These are phyloP conservation scores for Lydus trimaculatus DNA, from an alignment of 2,888 invertebrate genomes.

Conservation along the genomic window DNA sequence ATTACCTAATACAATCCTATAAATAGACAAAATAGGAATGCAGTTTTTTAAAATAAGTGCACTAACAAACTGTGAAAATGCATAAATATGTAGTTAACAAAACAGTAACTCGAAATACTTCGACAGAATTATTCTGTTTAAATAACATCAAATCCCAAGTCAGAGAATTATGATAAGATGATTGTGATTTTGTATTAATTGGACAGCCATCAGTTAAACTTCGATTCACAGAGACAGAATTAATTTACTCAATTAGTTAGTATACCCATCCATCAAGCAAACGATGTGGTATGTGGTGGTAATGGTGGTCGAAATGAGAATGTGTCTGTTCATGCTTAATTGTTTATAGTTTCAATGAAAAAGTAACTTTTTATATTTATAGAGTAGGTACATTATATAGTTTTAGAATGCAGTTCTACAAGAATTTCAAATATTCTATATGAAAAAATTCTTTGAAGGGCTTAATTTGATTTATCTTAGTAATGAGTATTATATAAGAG, in stretches of 20 bases:
- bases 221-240: slow-evolving; percentile 47
- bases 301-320: neutral
- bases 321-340: slow-evolving; percentile 38
- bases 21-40: too few species aligned
- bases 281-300: slow-evolving; percentile 23
- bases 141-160: neutral
- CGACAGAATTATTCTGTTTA: neutral
- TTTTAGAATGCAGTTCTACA: neutral
- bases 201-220: slow-evolving; percentile 39
- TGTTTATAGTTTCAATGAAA: slow-evolving; percentile 30
- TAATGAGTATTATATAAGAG: neutral
- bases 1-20: too few species aligned
- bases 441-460: neutral
- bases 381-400: neutral
- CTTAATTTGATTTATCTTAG: neutral
- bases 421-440: too few species aligned
- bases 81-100: neutral
- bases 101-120: neutral
- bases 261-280: slow-evolving; percentile 48
- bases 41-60: too few species aligned
- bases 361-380: neutral
- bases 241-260: slow-evolving; percentile 52
- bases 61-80: neutral
- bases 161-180: slow-evolving; percentile 16
- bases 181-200: slow-evolving; percentile 37